Percentiles rank a stretch among this genome's conserved stretches.
Conservation (phyloP, 1,140 invertebrate species). For the Stenopsyche tienmushanensis region DNA sequence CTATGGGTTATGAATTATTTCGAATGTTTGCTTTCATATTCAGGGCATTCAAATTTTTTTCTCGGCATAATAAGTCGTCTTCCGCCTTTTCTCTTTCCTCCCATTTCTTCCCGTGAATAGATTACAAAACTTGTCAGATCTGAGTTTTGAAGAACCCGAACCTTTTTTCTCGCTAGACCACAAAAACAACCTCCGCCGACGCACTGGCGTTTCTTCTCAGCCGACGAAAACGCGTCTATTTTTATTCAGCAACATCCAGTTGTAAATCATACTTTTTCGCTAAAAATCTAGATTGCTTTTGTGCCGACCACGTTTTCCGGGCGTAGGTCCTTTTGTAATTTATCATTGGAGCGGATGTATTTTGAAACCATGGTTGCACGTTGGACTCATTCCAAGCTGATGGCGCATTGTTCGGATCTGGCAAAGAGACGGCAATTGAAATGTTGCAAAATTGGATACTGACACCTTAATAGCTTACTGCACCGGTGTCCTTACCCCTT, state of each 20-base stretch:
- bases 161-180: too few species aligned
- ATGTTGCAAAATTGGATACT: background rate
- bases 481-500: too few species aligned
- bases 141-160: background rate
- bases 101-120: background rate
- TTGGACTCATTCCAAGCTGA: conserved; percentile 13
- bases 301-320: too few species aligned
- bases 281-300: conserved; percentile 23
- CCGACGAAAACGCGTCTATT: background rate
- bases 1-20: background rate
- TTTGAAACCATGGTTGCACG: conserved; percentile 1
- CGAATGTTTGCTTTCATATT: background rate
- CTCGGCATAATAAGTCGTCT: background rate
- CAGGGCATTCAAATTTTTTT: background rate
- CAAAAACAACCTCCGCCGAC: background rate
- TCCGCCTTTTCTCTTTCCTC: background rate
- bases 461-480: background rate
- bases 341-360: conserved; percentile 22
- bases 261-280: conserved; percentile 19
- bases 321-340: conserved; percentile 10
- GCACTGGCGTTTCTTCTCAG: background rate
- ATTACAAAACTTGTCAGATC: background rate
- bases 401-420: conserved; percentile 13
- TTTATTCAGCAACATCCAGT: background rate
- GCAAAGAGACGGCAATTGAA: conserved; percentile 14